A percentile compares a stretch with the other conserved stretches of the same genome.
phyloP scores from a whole-genome alignment of 2,113 vertebrate species.

The Cololabis saira region DNA sequence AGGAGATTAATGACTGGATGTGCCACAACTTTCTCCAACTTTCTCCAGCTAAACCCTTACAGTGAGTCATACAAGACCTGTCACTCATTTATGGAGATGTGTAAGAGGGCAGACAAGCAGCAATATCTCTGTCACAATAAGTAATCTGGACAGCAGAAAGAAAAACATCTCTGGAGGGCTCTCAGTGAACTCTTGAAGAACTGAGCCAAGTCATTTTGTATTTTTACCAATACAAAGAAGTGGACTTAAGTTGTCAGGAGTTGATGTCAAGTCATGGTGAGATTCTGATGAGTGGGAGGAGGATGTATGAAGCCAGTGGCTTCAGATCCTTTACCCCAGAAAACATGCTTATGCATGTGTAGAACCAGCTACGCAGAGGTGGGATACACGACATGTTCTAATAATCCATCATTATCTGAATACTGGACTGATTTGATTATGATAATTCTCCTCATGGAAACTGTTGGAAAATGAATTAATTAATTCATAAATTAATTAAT shows the following conservation, averaged over 20 bases:
- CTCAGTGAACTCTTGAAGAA: slow-evolving; percentile 19
- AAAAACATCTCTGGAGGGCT: slow-evolving; percentile 33
- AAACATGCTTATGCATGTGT: too few species aligned
- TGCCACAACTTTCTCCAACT: too few species aligned
- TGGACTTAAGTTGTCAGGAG: slow-evolving; percentile 40
- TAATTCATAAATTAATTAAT: too few species aligned
- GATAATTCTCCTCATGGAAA: too few species aligned
- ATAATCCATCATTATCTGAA: too few species aligned
- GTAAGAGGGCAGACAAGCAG: slow-evolving; percentile 20
- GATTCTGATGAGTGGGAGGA: slow-evolving; percentile 26
- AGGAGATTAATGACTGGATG: too few species aligned
- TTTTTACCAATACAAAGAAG: slow-evolving; percentile 30
- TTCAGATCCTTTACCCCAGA: slow-evolving; percentile 1
- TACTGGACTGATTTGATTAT: too few species aligned
- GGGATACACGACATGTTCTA: too few species aligned
- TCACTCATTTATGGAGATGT: slow-evolving; percentile 10
- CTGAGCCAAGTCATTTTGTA: slow-evolving; percentile 34
- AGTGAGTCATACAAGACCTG: too few species aligned
- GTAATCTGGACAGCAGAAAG: slow-evolving; percentile 28
- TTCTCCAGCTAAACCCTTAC: too few species aligned
- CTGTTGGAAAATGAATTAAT: too few species aligned
- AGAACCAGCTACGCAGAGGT: too few species aligned
- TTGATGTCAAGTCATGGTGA: slow-evolving; percentile 37
- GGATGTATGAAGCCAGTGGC: slow-evolving; percentile 24
- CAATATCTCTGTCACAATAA: slow-evolving; percentile 46